phyloP scores from a whole-genome alignment of 2,888 invertebrate species.

The Tipula helvola region DNA sequence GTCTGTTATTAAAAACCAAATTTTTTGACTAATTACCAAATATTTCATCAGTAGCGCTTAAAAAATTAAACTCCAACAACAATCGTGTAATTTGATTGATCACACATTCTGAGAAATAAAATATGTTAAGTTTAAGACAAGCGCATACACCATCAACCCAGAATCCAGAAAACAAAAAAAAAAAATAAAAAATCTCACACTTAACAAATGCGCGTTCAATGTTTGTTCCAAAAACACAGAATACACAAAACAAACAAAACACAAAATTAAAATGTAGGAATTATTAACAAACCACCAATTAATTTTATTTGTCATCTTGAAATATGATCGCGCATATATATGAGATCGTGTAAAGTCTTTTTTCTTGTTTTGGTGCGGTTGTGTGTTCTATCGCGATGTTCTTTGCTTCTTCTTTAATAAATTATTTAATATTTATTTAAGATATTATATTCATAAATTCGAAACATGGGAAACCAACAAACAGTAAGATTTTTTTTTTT shows the following conservation, averaged over 20 bases:
- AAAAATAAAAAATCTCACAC: background rate
- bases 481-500: background rate
- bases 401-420: background rate
- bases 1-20: background rate
- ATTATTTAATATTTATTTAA: background rate
- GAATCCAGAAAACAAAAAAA: background rate
- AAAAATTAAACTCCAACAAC: background rate
- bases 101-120: background rate
- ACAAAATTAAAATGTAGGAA: background rate
- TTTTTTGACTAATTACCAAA: background rate
- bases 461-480: background rate
- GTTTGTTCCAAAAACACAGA: background rate
- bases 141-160: background rate
- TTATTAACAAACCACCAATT: background rate
- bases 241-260: background rate
- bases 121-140: background rate
- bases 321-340: background rate
- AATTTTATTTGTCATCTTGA: constrained; percentile 4
- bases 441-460: background rate
- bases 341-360: background rate
- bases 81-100: background rate
- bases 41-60: background rate
- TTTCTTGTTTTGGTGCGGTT: background rate
- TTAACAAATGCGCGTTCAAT: background rate
- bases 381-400: background rate